phyloP scores from a whole-genome alignment of 2,113 vertebrate genomes.

The Nicator chloris region DNA sequence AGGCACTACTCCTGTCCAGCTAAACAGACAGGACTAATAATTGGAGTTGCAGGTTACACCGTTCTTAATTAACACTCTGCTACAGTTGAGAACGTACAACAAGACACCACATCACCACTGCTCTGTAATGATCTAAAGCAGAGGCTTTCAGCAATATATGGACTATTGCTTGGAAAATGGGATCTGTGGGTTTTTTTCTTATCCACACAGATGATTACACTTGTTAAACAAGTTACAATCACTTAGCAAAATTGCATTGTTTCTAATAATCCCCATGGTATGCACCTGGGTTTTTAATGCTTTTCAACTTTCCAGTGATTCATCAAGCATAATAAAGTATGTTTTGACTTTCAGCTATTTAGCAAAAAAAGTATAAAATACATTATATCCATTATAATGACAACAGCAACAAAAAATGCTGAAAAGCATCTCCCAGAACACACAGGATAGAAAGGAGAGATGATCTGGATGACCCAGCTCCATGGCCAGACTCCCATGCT shows the following conservation, averaged over 20 bases:
- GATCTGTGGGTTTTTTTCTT: background rate
- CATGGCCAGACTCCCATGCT: background rate
- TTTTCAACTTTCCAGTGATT: background rate
- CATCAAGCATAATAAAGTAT: background rate
- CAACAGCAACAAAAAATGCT: background rate
- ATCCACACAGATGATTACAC: background rate
- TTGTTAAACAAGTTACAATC: background rate
- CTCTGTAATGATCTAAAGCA: conserved; percentile 56
- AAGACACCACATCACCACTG: conserved; percentile 53
- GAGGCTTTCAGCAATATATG: background rate
- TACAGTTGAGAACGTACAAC: conserved; percentile 69
- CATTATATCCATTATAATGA: background rate
- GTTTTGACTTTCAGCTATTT: background rate
- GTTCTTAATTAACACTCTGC: conserved; percentile 76
- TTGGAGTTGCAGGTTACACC: conserved; percentile 64
- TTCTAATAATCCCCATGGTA: background rate
- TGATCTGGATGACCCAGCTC: rapidly evolving
- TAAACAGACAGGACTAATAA: conserved; percentile 69
- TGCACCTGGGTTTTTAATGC: background rate
- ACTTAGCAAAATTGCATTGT: background rate
- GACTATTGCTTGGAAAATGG: background rate
- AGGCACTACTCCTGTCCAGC: conserved; percentile 66
- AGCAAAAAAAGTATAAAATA: background rate
- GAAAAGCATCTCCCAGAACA: background rate
- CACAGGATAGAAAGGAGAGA: background rate